phyloP scores from a whole-genome alignment of 2,888 invertebrate species.

The Volucella bombylans region DNA sequence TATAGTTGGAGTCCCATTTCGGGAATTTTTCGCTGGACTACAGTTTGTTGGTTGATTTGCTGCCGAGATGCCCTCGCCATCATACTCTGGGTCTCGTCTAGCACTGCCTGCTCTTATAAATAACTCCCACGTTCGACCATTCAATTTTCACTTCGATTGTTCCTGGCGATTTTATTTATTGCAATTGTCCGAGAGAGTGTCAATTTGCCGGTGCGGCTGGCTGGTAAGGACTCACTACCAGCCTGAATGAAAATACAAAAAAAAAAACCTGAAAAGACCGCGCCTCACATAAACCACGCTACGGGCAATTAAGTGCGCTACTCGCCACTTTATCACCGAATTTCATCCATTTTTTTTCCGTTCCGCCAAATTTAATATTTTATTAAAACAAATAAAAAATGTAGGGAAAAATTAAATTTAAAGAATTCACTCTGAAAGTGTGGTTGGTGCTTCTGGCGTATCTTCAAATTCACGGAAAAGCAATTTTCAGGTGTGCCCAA shows the following conservation, averaged over 20 bases:
- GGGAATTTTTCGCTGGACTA: conserved; percentile 29
- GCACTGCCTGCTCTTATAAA: conserved; percentile 31
- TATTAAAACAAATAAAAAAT: conserved; percentile 1
- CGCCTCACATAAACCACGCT: conserved; percentile 40
- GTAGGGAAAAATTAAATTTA: background rate
- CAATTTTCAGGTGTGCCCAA: conserved; percentile 23
- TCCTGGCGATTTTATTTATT: conserved; percentile 65
- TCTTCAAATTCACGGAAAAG: conserved; percentile 35
- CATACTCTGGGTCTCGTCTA: too few relatives aligned
- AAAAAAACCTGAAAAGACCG: conserved; percentile 14
- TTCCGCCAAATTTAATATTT: conserved; percentile 49
- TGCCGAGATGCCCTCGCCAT: conserved; percentile 25
- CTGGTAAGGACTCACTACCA: conserved; percentile 22
- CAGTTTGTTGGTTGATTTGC: conserved; percentile 61
- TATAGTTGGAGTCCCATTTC: conserved; percentile 29
- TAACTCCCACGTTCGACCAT: conserved; percentile 56
- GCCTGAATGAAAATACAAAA: conserved; percentile 7
- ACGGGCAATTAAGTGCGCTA: conserved; percentile 61
- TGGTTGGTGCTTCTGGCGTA: conserved; percentile 1
- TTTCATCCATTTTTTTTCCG: conserved; percentile 3
- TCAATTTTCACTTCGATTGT: conserved; percentile 72
- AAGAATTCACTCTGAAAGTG: conserved; percentile 43
- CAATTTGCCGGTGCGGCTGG: conserved; percentile 47
- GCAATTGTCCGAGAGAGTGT: conserved; percentile 58
- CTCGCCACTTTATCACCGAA: conserved; percentile 50